Evolutionary conservation across 2,888 invertebrate genomes (phyloP).

Genomic region (Caenorhabditis drosophilae): DNA sequence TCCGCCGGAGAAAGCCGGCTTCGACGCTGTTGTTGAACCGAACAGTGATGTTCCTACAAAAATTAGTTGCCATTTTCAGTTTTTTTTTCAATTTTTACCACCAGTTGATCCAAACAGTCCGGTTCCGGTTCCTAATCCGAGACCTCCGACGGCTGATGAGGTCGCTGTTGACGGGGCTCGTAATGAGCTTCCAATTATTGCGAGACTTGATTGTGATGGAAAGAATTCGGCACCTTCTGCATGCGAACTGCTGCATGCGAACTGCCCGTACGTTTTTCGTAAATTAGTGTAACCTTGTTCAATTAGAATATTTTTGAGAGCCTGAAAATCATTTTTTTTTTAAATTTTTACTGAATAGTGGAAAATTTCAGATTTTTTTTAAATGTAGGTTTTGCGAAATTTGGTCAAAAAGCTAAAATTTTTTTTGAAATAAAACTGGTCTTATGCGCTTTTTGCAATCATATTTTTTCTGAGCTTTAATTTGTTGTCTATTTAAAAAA

Average conservation of each 20-base stretch:
- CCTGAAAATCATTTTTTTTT: constrained; percentile 3
- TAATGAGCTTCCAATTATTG: constrained; percentile 29
- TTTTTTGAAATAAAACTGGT: too few species aligned
- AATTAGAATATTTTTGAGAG: constrained; percentile 18
- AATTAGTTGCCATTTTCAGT: too few species aligned
- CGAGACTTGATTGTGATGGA: constrained; percentile 38
- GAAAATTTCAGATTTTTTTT: not conserved
- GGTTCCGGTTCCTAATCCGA: constrained; percentile 21
- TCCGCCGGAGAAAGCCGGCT: constrained; percentile 32
- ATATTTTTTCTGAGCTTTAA: not conserved
- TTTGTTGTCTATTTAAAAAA: not conserved
- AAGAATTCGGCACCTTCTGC: constrained; percentile 33
- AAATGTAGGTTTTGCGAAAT: too few species aligned
- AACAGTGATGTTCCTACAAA: constrained; percentile 30
- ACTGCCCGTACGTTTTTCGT: constrained; percentile 9
- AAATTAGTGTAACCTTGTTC: constrained; percentile 34
- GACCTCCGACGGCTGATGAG: constrained; percentile 5
- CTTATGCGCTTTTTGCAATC: too few species aligned
- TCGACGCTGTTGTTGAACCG: constrained; percentile 16
- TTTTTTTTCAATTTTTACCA: not conserved
- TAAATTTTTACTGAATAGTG: not conserved
- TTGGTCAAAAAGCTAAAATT: constrained; percentile 6
- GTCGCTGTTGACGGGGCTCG: constrained; percentile 23
- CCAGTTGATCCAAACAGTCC: constrained; percentile 21
- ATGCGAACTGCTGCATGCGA: not conserved